Evolutionary conservation across 2,113 vertebrate species (phyloP).

Genomic region (Pollachius pollachius): DNA sequence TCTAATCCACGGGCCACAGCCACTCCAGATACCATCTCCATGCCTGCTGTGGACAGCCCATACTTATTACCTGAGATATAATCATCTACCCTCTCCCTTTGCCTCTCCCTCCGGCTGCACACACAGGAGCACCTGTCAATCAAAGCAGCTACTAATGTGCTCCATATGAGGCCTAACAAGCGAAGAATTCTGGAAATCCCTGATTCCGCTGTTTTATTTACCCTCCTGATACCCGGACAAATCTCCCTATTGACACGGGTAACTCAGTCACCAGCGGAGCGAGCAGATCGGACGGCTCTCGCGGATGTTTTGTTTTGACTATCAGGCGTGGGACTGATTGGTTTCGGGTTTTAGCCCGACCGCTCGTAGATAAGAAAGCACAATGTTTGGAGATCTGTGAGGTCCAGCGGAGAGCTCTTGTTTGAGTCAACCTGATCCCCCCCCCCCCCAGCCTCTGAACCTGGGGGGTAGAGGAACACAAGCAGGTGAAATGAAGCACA

Average conservation of each 20-base stretch:
- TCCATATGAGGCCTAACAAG: constrained; percentile 67
- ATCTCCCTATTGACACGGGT: constrained; percentile 70
- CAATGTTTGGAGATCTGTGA: constrained; percentile 47
- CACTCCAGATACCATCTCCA: constrained; percentile 58
- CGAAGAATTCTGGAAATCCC: constrained; percentile 67
- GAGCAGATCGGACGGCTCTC: constrained; percentile 23
- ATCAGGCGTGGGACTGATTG: constrained; percentile 34
- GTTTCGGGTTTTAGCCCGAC: constrained; percentile 35
- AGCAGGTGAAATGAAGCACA: constrained; percentile 79
- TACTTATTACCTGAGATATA: constrained; percentile 73
- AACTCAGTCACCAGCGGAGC: constrained; percentile 44
- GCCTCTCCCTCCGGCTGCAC: constrained; percentile 60
- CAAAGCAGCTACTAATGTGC: constrained; percentile 64
- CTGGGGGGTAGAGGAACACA: constrained; percentile 72
- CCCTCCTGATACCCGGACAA: constrained; percentile 69
- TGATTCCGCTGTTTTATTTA: constrained; percentile 69
- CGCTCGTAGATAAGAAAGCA: constrained; percentile 41
- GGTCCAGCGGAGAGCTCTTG: constrained; percentile 57
- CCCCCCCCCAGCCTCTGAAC: constrained; percentile 63
- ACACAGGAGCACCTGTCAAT: constrained; percentile 74
- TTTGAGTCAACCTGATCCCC: constrained; percentile 75
- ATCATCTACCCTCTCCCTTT: constrained; percentile 65
- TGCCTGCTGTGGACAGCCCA: constrained; percentile 58
- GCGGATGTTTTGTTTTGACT: constrained; percentile 31
- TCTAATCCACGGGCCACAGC: constrained; percentile 54